Evolutionary conservation across 2,797 vertebrate species (phyloP), one percentile per base, ranked within the genome.

Genomic region (Falco naumanni): DNA sequence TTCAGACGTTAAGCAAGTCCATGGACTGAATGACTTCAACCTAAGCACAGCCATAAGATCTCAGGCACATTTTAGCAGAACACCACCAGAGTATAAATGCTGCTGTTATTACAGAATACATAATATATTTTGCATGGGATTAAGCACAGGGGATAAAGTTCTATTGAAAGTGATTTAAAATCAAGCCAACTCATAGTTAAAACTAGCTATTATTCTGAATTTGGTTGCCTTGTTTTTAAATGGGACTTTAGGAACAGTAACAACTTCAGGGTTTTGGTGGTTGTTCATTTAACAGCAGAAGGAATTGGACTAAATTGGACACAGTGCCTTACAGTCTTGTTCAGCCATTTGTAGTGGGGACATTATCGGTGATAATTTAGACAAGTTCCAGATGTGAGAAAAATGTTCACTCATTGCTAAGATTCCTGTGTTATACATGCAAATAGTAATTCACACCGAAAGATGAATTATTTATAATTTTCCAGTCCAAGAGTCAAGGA

Each of bases 101-200:
- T 90, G 66, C 65, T 28, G 81, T 93, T 94, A 60, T n/a, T 88
- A 64, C 13, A 90, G 74, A 96, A 85, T 81, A 71, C 1, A 33
- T 91, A 82, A 95, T 92, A 59, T 80, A 33, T 87, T 89, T 89
- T 53, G 85, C 48, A 89, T 89, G n/a, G 93, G 60, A 41, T 94
- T 90, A 69, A 94, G 37, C 54, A 86, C 59, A 90, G 81, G 50
- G 56, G 60, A 97, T 66, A 95, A 98, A 53, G 17, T 66, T 86
- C 84, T 89, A 56, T 93, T 78, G 87, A 97, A 96, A 90, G 9
- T 59, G 45, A 90, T 48, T 91, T 95, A 76, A 90, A 84, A 93
- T 92, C 72, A 89, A 96, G 60, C 28, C 86, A 93, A 94, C 37
- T 28, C 69, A 2, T 60, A 79, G 79, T 72, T 92, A 81, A 92